Conservation (phyloP, 2,888 invertebrate genomes). For the Nesidiocoris tenuis region DNA sequence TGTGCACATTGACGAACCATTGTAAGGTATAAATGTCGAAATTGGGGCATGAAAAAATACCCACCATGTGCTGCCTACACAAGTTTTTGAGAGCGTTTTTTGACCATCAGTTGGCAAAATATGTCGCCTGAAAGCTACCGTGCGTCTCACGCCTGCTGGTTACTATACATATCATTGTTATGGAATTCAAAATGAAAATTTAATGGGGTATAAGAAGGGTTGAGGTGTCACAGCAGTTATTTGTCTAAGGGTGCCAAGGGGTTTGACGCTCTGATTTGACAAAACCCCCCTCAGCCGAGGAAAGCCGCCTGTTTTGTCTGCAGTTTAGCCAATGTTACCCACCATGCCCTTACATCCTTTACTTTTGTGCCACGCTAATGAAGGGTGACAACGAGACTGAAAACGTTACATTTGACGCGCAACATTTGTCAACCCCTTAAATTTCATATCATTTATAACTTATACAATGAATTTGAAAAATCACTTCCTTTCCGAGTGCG, state of each 20-base stretch:
- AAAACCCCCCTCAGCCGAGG: conserved; percentile 16
- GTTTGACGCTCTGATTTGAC: conserved; percentile 43
- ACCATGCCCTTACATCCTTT: neutral
- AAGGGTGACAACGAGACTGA: conserved; percentile 42
- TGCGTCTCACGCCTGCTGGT: too few relatives aligned
- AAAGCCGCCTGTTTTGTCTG: conserved; percentile 10
- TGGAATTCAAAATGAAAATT: conserved; percentile 47
- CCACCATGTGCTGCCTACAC: too few relatives aligned
- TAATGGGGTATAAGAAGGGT: conserved; percentile 48
- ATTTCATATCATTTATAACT: conserved; percentile 37
- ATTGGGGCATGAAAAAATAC: too few relatives aligned
- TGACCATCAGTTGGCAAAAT: too few relatives aligned
- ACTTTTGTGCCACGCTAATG: conserved; percentile 33
- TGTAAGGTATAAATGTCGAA: too few relatives aligned
- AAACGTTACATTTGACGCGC: conserved; percentile 39
- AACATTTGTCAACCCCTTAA: conserved; percentile 44
- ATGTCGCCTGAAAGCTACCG: too few relatives aligned
- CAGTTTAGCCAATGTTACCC: neutral
- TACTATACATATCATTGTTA: conserved; percentile 11
- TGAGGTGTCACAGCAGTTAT: conserved; percentile 48
- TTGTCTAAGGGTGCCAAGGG: conserved; percentile 41
- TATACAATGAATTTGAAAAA: conserved; percentile 36
- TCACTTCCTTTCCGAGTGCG: conserved; percentile 26
- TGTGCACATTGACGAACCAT: too few relatives aligned
- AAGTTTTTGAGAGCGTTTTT: too few relatives aligned